Evolutionary conservation across 2,888 invertebrate species (phyloP).

Genomic region (Agrotis ipsilon): DNA sequence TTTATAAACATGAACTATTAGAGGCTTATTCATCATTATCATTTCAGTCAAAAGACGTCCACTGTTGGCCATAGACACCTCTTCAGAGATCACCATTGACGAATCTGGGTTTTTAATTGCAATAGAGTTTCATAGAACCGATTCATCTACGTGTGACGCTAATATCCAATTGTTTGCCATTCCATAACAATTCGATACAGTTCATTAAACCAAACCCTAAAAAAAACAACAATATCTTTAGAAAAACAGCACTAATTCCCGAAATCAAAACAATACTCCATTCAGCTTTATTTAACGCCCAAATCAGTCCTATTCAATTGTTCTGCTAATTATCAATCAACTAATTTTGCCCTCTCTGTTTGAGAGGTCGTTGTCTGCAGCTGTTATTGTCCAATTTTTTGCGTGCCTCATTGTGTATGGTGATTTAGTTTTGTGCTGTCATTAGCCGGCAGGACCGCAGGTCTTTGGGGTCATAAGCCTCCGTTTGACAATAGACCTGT

Average conservation of each 20-base stretch:
- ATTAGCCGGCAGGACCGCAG: slow-evolving; percentile 31
- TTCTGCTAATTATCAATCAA: slow-evolving; percentile 59
- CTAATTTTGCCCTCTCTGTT: slow-evolving; percentile 36
- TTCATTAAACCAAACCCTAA: not conserved
- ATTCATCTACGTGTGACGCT: too few relatives aligned
- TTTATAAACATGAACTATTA: too few relatives aligned
- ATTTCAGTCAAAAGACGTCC: too few relatives aligned
- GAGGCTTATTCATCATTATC: too few relatives aligned
- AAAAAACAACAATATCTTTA: slow-evolving; percentile 3
- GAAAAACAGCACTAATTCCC: slow-evolving; percentile 24
- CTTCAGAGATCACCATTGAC: too few relatives aligned
- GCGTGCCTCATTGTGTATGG: slow-evolving; percentile 67
- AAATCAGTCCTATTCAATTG: slow-evolving; percentile 58
- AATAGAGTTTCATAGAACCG: too few relatives aligned
- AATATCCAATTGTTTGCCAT: slow-evolving; percentile 1
- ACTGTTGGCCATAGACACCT: too few relatives aligned
- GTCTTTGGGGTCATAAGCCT: slow-evolving; percentile 60
- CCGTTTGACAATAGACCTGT: slow-evolving; percentile 39
- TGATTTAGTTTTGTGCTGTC: slow-evolving; percentile 58
- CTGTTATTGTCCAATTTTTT: slow-evolving; percentile 66
- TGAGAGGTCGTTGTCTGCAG: slow-evolving; percentile 61
- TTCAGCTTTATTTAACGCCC: slow-evolving; percentile 51
- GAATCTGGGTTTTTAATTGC: too few relatives aligned
- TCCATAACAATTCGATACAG: not conserved
- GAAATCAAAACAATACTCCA: slow-evolving; percentile 58